Evolutionary conservation across 2,113 vertebrate genomes (phyloP), one percentile per base, ranked within the genome.

Genomic region (Azemiops feae): DNA sequence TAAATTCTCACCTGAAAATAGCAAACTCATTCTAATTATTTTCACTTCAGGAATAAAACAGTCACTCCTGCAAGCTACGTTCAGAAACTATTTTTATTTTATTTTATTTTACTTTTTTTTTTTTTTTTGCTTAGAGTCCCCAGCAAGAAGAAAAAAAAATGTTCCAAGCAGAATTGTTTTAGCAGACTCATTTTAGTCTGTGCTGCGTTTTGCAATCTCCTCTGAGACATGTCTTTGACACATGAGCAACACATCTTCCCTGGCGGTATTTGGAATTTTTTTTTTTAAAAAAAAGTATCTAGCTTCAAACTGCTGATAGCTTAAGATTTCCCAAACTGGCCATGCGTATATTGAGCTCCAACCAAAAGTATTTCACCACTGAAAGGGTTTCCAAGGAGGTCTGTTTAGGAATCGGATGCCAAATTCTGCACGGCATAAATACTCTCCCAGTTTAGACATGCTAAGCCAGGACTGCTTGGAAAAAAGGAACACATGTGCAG

Each of bases 181-280:
- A 94, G 95, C 69, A 95, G 96, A 92, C 95, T 95, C 88, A 4
- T 87, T 95, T 92, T 95, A 94, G 91, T 94, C 93, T 92, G 93
- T 95, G 92, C 1, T 12, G 93, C 87, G 88, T 93, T 88, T 81
- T 93, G 1, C 88, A 92, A 92, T 95, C 94, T 94, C 93, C 34
- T 55, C 53, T 25, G 4, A 34, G 87, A 93, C 92, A 47, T 54
- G 95, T 94, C 96, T 94, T 94, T 96, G 95, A 95, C 95, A 85
- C 89, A 57, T 8, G 3, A 11, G 23, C 22, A 69, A 9, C 25
- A 45, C 2, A 20, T 43, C 34, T 30, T 27, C 27, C 11, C 57
- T 88, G 18, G 27, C 10, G 52, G 20, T 39, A 23, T 25, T 88
- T 87, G 47, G 86, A 39, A 69, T 20, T 9, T 7, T 3, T 39